phyloP scores from a whole-genome alignment of 2,797 vertebrate genomes.

The Megaceryle alcyon region DNA sequence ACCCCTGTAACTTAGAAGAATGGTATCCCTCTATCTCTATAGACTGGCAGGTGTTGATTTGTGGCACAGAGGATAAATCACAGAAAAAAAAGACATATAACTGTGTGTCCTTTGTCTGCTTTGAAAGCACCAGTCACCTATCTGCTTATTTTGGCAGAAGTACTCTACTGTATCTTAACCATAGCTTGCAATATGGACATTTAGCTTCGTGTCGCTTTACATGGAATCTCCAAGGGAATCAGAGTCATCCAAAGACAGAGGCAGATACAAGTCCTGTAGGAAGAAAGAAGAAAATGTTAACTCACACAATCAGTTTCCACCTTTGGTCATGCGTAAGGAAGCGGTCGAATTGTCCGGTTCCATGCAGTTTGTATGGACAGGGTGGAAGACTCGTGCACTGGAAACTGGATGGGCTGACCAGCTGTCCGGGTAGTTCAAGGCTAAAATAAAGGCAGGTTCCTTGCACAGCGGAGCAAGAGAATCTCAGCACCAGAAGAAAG shows the following conservation, averaged over 20 bases:
- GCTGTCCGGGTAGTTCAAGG: neutral
- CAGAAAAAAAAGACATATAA: conserved; percentile 77
- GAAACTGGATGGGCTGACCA: neutral
- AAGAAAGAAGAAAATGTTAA: conserved; percentile 76
- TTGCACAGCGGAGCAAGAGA: neutral
- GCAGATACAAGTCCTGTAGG: conserved; percentile 94
- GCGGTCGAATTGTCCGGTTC: accelerated
- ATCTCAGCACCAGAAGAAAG: neutral
- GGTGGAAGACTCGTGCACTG: neutral
- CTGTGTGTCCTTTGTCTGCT: conserved; percentile 71
- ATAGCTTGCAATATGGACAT: conserved; percentile 52
- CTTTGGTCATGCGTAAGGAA: neutral
- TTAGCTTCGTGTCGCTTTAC: conserved; percentile 77
- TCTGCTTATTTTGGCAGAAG: conserved; percentile 76
- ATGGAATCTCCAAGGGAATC: conserved; percentile 96
- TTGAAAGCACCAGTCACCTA: conserved; percentile 80
- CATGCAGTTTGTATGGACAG: neutral
- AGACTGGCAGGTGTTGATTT: conserved; percentile 75
- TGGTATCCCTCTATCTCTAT: conserved; percentile 81
- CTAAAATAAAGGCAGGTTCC: neutral
- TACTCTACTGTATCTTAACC: conserved; percentile 61
- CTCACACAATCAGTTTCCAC: neutral
- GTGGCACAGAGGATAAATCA: conserved; percentile 82
- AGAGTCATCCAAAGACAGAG: conserved; percentile 96
- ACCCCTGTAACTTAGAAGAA: conserved; percentile 62